A percentile compares a stretch with the other conserved stretches of the same genome.
Evolutionary conservation across 1,140 invertebrate genomes (phyloP).

Genomic region (Holcopasites calliopsidis): DNA sequence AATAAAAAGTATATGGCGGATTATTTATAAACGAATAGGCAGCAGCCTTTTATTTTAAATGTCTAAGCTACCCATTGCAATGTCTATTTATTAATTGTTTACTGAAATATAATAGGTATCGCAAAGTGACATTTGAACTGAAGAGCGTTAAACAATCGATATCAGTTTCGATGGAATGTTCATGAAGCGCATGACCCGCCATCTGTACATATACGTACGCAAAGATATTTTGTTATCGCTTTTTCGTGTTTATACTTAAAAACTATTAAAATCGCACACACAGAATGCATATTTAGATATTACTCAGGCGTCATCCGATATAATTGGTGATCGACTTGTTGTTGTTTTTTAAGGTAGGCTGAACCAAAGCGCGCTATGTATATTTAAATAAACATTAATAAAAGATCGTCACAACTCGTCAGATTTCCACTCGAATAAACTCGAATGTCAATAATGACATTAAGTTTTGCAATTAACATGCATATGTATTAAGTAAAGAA

Average conservation of each 20-base stretch:
- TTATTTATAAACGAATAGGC: neutral
- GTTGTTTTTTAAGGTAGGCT: slow-evolving; percentile 17
- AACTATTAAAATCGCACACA: slow-evolving; percentile 17
- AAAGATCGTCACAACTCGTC: neutral
- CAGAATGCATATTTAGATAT: slow-evolving; percentile 26
- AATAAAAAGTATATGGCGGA: neutral
- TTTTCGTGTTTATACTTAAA: slow-evolving; percentile 33
- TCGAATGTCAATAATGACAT: slow-evolving; percentile 31
- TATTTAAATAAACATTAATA: neutral
- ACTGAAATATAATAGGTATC: neutral
- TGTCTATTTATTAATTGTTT: neutral
- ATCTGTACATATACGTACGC: slow-evolving; percentile 15
- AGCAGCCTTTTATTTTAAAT: neutral
- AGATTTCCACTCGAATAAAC: neutral
- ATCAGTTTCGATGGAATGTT: slow-evolving; percentile 12
- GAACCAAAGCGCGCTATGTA: neutral
- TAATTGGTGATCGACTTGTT: slow-evolving; percentile 16
- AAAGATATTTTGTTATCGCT: slow-evolving; percentile 8
- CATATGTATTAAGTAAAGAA: slow-evolving; percentile 41
- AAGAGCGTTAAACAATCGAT: slow-evolving; percentile 2
- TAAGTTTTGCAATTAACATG: slow-evolving; percentile 59
- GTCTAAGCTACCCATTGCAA: neutral
- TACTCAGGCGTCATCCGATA: neutral
- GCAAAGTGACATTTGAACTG: neutral
- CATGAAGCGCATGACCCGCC: slow-evolving; percentile 22